Base-by-base conservation (phyloP, 2,113 vertebrate genomes). In the Sceloporus tristichus region DNA sequence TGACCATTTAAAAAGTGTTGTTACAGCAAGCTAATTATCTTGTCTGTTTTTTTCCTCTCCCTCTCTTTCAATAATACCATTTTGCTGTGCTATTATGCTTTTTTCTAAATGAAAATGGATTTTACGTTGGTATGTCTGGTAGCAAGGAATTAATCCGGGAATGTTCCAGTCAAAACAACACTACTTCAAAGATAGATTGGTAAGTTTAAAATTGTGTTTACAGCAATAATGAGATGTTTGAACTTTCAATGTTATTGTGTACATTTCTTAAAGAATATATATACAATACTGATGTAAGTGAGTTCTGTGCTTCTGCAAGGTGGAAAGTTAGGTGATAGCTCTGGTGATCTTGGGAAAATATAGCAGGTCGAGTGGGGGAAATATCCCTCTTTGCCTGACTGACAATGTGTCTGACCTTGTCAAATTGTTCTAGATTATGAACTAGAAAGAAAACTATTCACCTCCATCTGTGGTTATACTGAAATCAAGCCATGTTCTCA, bases 181-280 rank as follows among this genome's bases (percentile, higher is more conserved):
- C 92, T 74, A 83, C 95, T 73, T 92, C 93, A 77, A 85, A 16
- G 0, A 97, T 96, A 89, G 94, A 97, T 86, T 97, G 97, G 97
- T 97, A 92, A 95, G 96, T 96, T 68, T 75, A 89, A 42, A 81
- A 82, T 83, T 87, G 10, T 90, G 40, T 34, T 16, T 54, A 87
- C 16, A 40, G 2, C 2, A 87, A 1, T 9, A 48, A 7, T 82
- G 19, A 83, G 38, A 3, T 82, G 76, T 87, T 77, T 86, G 81
- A 34, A n/a, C 34, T 59, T 21, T 38, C 77, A 27, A 86, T 34
- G n/a, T 65, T 73, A 88, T 74, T 34, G 42, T 54, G 14, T 54
- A 65, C n/a, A 86, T 48, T 86, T 65, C 5, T 25, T 48, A 85
- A 86, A 80, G 29, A 56, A 85, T 56, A 38, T 1, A 0, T 9